phyloP scores from a whole-genome alignment of 2,113 vertebrate genomes.

The Callorhinus ursinus region DNA sequence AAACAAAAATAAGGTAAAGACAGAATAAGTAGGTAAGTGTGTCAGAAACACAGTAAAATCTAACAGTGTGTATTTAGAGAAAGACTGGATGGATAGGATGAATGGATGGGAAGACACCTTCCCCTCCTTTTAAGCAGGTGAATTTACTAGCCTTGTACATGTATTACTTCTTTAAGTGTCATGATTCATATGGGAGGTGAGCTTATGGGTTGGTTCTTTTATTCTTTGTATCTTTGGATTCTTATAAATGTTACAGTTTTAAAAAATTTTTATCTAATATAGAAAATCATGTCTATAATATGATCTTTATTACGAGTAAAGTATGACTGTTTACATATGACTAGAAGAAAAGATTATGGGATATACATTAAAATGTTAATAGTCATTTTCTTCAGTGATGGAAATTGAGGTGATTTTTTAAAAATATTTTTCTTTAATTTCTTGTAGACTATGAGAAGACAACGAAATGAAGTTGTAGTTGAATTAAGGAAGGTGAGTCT shows the following conservation, averaged over 20 bases:
- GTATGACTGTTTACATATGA: neutral
- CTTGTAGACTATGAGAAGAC: conserved; percentile 98
- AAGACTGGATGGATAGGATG: neutral
- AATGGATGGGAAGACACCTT: neutral
- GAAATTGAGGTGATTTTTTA: neutral
- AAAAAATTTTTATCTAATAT: neutral
- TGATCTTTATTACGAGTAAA: conserved; percentile 22
- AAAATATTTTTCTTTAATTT: conserved; percentile 61
- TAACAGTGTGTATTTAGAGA: neutral
- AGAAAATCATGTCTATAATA: conserved; percentile 13
- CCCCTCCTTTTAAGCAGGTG: neutral
- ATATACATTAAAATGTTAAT: conserved; percentile 17
- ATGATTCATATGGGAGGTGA: neutral
- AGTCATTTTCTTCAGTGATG: neutral
- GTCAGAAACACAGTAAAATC: conserved; percentile 29
- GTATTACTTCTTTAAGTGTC: neutral
- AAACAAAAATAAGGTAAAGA: conserved; percentile 14
- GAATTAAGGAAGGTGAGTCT: conserved; percentile 96
- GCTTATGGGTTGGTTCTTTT: neutral
- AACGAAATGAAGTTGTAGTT: conserved; percentile 98
- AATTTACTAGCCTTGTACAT: conserved; percentile 2
- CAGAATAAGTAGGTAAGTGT: neutral
- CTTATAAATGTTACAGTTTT: conserved; percentile 5
- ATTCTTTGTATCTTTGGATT: conserved; percentile 4
- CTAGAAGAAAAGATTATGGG: neutral